A percentile compares a stretch with the other conserved stretches of the same genome.
Conservation (phyloP, 2,888 invertebrate genomes). For the Erynnis tages region DNA sequence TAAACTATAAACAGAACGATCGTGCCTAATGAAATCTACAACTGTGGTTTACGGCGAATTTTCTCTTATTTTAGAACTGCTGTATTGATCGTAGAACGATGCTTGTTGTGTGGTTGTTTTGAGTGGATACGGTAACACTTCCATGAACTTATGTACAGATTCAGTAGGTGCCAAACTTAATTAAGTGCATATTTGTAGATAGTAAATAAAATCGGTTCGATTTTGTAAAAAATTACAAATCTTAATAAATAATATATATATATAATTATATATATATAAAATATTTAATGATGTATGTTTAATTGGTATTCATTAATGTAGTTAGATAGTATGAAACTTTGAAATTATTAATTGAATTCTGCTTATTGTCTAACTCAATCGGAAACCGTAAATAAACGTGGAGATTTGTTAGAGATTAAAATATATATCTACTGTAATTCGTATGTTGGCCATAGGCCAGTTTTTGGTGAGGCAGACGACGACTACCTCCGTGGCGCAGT, state of each 20-base stretch:
- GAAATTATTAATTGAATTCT: background rate
- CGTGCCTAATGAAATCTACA: conserved; percentile 2
- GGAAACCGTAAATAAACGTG: conserved; percentile 24
- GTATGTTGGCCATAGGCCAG: conserved; percentile 22
- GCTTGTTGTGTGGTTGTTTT: no score
- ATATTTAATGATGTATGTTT: no score
- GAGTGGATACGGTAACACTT: background rate
- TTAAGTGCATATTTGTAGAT: no score
- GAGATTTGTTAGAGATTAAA: conserved; percentile 21
- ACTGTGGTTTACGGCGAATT: conserved; percentile 7
- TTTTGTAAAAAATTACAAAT: no score
- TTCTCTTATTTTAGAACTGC: conserved; percentile 5
- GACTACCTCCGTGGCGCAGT: no score
- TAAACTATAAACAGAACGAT: background rate
- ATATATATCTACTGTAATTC: conserved; percentile 26
- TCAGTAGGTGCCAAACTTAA: no score
- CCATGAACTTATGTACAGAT: no score
- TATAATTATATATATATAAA: no score
- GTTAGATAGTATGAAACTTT: background rate
- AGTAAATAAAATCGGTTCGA: no score
- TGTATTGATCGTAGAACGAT: background rate
- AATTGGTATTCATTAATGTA: no score
- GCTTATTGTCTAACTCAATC: conserved; percentile 12
- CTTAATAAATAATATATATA: no score
- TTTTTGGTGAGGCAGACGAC: no score